These are phyloP conservation scores for Papilio dardanus DNA, from an alignment of 1,140 invertebrate species.

Conservation along the genomic window DNA sequence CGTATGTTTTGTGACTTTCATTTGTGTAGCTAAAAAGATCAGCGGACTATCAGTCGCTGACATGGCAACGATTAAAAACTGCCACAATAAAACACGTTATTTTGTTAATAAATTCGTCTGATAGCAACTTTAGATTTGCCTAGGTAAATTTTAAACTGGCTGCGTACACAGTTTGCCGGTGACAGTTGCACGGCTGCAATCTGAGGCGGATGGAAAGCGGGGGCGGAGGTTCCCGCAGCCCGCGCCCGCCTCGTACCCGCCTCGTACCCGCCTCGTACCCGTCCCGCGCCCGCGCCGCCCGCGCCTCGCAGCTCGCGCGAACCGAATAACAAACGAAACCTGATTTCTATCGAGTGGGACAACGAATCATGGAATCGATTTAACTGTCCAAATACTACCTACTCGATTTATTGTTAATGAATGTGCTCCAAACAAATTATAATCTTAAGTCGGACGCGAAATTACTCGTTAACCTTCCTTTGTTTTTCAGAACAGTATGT, in stretches of 20 bases:
- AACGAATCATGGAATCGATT: slow-evolving; percentile 48
- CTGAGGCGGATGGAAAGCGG: slow-evolving; percentile 76
- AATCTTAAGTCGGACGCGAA: background rate
- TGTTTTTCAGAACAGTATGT: background rate
- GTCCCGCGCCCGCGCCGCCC: slow-evolving; percentile 48
- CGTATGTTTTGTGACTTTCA: too few relatives aligned
- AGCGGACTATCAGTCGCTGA: background rate
- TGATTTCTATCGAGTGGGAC: slow-evolving; percentile 78
- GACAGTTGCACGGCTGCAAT: slow-evolving; percentile 47
- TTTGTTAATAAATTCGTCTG: too few relatives aligned
- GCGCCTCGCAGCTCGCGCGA: slow-evolving; percentile 66
- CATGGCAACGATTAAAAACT: background rate
- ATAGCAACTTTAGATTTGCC: too few relatives aligned
- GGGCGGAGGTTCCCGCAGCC: slow-evolving; percentile 47
- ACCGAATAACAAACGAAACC: slow-evolving; percentile 80
- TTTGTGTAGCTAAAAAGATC: too few relatives aligned
- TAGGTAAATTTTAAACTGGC: background rate
- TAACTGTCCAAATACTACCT: slow-evolving; percentile 30
- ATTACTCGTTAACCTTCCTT: background rate
- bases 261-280: slow-evolving; percentile 51
- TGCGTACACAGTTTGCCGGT: background rate
- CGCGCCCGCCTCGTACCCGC: slow-evolving; percentile 68
- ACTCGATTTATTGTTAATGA: slow-evolving; percentile 10
- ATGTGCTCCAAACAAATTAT: background rate
- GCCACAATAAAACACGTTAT: too few relatives aligned